phyloP scores from a whole-genome alignment of 2,797 vertebrate species.

The Hylomyscus alleni region DNA sequence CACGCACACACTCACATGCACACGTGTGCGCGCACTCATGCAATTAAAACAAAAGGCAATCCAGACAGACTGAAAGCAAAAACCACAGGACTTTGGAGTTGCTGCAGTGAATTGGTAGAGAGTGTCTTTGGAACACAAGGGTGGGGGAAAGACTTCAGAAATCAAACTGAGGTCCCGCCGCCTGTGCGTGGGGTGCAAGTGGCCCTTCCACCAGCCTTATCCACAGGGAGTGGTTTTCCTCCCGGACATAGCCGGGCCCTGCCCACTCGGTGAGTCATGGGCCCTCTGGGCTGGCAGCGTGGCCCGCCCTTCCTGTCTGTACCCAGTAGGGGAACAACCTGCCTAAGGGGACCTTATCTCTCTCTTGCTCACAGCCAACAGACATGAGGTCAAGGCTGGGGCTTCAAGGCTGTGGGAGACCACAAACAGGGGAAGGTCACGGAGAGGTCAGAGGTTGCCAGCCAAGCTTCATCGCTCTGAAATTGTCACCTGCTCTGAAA shows the following conservation, averaged over 20 bases:
- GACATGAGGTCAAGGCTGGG: slow-evolving; percentile 74
- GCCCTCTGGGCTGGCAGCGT: slow-evolving; percentile 62
- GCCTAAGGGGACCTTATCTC: slow-evolving; percentile 81
- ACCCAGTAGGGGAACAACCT: slow-evolving; percentile 78
- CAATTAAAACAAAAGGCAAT: background rate
- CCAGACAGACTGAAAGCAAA: background rate
- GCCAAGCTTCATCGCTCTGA: background rate
- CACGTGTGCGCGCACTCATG: fast-evolving
- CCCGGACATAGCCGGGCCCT: slow-evolving; percentile 77
- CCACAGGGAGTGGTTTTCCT: slow-evolving; percentile 88
- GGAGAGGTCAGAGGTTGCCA: slow-evolving; percentile 40
- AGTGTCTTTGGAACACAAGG: background rate
- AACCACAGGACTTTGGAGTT: background rate
- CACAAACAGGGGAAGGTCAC: background rate
- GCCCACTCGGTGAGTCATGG: slow-evolving; percentile 84
- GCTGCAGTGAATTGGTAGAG: background rate
- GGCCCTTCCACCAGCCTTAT: slow-evolving; percentile 83
- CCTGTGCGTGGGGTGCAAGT: background rate
- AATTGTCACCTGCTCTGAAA: background rate
- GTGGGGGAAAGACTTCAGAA: background rate
- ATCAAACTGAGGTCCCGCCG: slow-evolving; percentile 9
- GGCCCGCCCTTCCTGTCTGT: slow-evolving; percentile 85
- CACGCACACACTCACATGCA: fast-evolving
- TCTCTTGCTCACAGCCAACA: slow-evolving; percentile 21
- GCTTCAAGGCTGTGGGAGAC: slow-evolving; percentile 14